Evolutionary conservation across 2,113 vertebrate genomes (phyloP).

Genomic region (Leiothrix lutea): DNA sequence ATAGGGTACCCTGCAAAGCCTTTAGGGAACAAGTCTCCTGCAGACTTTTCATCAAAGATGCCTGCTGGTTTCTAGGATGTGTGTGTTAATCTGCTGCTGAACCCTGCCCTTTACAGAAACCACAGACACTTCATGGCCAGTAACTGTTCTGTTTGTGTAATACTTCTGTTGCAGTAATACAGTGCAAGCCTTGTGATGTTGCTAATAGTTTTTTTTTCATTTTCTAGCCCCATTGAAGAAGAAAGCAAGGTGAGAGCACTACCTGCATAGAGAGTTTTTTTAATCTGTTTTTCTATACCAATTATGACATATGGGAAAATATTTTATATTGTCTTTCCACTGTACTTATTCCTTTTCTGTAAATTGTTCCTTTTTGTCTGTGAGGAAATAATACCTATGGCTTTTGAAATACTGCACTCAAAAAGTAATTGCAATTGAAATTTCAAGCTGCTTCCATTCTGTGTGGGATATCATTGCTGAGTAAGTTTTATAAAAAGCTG

Average conservation of each 20-base stretch:
- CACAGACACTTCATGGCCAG: not conserved
- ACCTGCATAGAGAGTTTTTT: not conserved
- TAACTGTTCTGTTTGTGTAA: not conserved
- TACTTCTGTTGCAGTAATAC: not conserved
- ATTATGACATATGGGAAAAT: not conserved
- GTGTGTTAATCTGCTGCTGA: not conserved
- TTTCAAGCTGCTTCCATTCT: not conserved
- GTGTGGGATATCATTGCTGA: not conserved
- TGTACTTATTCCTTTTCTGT: not conserved
- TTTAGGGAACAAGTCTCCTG: not conserved
- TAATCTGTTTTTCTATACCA: not conserved
- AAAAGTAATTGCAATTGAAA: not conserved
- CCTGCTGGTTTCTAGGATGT: not conserved
- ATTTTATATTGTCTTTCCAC: not conserved
- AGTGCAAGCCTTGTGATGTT: not conserved
- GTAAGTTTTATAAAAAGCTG: not conserved
- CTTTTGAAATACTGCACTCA: not conserved
- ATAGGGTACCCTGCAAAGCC: not conserved
- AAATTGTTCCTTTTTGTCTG: not conserved
- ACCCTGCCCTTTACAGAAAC: not conserved
- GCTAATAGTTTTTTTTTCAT: slow-evolving; percentile 33
- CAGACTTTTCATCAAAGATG: not conserved
- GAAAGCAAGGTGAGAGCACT: slow-evolving; percentile 41
- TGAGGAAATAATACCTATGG: not conserved
- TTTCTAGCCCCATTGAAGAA: slow-evolving; percentile 41